phyloP scores from a whole-genome alignment of 37 sponge, comb jelly and placozoan species.

The Oopsacas minuta region DNA sequence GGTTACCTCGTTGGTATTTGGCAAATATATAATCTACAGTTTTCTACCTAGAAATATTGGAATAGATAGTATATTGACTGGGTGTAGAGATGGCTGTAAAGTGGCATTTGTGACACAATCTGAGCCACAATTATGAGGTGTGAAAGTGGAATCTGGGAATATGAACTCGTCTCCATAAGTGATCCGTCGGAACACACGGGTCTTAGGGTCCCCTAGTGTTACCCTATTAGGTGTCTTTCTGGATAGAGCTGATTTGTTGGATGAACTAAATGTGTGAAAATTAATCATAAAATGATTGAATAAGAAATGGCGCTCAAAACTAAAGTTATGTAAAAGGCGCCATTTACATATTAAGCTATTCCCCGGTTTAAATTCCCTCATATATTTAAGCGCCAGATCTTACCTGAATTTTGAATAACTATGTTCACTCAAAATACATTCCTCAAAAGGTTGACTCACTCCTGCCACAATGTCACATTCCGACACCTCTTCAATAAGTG shows the following conservation, averaged over 20 bases:
- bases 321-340: too few species aligned
- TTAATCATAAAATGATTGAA: neutral
- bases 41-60: neutral
- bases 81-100: neutral
- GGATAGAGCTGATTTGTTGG: neutral
- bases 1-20: too few species aligned
- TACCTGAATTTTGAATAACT: constrained; percentile 3
- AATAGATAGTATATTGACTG: neutral
- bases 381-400: too few species aligned
- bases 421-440: neutral
- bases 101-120: neutral
- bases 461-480: too few species aligned
- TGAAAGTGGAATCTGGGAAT: neutral
- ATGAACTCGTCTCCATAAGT: neutral
- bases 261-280: neutral
- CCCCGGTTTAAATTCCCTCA: too few species aligned
- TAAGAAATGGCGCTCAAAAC: too few species aligned
- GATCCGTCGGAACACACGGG: neutral
- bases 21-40: neutral
- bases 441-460: neutral
- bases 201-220: neutral
- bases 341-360: too few species aligned
- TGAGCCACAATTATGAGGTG: neutral
- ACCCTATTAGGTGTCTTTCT: neutral
- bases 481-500: too few species aligned